These are phyloP conservation scores for Argopecten irradians DNA, from an alignment of 1,140 invertebrate species.

Conservation along the genomic window DNA sequence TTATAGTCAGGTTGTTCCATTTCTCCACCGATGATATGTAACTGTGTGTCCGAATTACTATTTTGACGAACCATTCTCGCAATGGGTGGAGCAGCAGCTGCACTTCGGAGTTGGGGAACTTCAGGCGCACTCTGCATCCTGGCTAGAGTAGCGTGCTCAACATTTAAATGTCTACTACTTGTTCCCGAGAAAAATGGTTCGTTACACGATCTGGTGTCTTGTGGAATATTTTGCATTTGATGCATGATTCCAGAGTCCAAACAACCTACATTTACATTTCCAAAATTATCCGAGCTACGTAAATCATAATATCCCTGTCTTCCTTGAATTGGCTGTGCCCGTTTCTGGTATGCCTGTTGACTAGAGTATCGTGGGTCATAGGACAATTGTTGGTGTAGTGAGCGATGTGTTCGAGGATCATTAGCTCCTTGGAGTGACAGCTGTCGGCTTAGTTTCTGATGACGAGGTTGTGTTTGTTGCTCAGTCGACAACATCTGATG, in stretches of 20 bases:
- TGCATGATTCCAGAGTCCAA: constrained; percentile 72
- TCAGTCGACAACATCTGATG: constrained; percentile 37
- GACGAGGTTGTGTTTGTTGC: constrained; percentile 81
- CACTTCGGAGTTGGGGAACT: constrained; percentile 32
- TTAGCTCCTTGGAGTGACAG: constrained; percentile 87
- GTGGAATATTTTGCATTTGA: constrained; percentile 23
- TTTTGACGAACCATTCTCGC: constrained; percentile 69
- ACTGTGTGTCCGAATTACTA: constrained; percentile 83
- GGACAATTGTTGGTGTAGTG: constrained; percentile 43
- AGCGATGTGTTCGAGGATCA: constrained; percentile 82
- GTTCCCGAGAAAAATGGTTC: neutral
- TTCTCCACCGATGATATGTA: constrained; percentile 77
- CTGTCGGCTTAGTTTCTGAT: constrained; percentile 88
- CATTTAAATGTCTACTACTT: neutral
- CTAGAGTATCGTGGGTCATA: constrained; percentile 42
- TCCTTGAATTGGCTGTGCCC: constrained; percentile 19
- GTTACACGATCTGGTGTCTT: neutral
- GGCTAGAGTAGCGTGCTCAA: constrained; percentile 54
- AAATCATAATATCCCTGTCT: neutral
- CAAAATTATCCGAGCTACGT: constrained; percentile 24
- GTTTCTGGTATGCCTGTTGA: constrained; percentile 58
- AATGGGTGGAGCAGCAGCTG: constrained; percentile 11
- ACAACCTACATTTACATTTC: neutral
- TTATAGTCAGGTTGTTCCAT: constrained; percentile 30
- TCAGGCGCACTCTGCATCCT: constrained; percentile 65